Evolutionary conservation across 1,140 invertebrate genomes (phyloP).

Genomic region (Platyscapa corneri): DNA sequence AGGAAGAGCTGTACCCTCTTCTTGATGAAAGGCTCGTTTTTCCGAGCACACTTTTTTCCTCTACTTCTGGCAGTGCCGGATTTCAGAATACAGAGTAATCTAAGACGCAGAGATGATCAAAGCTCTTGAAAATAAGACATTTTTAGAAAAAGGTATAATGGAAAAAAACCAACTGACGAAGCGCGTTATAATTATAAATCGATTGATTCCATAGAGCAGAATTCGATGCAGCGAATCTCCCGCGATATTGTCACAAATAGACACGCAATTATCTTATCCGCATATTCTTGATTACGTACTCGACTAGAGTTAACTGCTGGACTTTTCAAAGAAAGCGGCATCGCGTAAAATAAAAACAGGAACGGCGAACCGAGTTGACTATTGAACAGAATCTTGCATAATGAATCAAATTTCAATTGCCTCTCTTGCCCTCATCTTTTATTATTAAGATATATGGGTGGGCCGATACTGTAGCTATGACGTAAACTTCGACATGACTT

Average conservation of each 20-base stretch:
- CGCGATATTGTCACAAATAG: neutral
- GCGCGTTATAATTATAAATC: conserved; percentile 1
- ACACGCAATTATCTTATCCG: neutral
- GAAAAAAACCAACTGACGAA: neutral
- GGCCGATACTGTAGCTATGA: no score
- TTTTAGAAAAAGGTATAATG: neutral
- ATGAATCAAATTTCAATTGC: no score
- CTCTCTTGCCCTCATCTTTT: no score
- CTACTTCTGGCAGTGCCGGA: neutral
- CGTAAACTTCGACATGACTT: neutral
- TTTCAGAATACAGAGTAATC: conserved; percentile 8
- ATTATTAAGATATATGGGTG: no score
- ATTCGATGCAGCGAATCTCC: neutral
- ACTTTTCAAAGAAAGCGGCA: no score
- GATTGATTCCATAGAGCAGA: neutral
- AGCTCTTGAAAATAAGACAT: neutral
- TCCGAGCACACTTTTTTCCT: neutral
- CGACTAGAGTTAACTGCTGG: no score
- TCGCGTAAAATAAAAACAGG: no score
- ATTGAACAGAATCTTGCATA: no score
- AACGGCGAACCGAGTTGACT: no score
- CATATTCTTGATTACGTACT: no score
- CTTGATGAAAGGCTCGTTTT: neutral
- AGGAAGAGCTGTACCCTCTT: neutral
- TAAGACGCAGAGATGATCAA: neutral